phyloP scores from a whole-genome alignment of 2,888 invertebrate species.

The Belgica antarctica region DNA sequence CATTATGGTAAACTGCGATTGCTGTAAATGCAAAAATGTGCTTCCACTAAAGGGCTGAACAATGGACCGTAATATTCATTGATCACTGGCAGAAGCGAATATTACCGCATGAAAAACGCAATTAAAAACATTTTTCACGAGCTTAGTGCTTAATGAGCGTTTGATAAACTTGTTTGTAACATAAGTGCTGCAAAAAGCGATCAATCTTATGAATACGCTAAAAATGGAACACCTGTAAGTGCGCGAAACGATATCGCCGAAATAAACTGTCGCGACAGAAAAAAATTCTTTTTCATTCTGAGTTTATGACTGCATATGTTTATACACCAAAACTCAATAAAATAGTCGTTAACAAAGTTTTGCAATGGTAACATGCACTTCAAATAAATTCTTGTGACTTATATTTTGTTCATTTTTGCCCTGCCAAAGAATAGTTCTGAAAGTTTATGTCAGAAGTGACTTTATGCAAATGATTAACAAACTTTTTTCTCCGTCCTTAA shows the following conservation, averaged over 20 bases:
- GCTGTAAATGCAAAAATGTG: background rate
- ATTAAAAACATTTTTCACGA: constrained; percentile 18
- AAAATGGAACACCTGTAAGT: no score
- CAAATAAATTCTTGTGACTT: background rate
- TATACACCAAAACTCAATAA: constrained; percentile 16
- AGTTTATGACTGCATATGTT: no score
- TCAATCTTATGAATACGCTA: background rate
- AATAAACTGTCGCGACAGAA: no score
- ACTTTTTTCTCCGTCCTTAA: background rate
- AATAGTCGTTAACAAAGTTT: constrained; percentile 20
- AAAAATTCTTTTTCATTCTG: no score
- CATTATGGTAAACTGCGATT: constrained; percentile 16
- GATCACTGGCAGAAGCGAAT: background rate
- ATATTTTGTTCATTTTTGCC: background rate
- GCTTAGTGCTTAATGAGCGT: constrained; percentile 7
- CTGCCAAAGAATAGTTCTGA: background rate
- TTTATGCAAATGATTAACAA: constrained; percentile 24
- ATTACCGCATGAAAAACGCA: background rate
- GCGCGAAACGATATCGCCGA: no score
- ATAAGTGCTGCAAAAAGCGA: no score
- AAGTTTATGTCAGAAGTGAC: background rate
- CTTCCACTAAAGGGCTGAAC: background rate
- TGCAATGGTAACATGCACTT: background rate
- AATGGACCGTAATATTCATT: constrained; percentile 2
- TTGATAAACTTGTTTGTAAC: constrained; percentile 5